A percentile compares a stretch with the other conserved stretches of the same genome.
phyloP scores from a whole-genome alignment of 2,113 vertebrate genomes.

The Tricholaema leucomelas region DNA sequence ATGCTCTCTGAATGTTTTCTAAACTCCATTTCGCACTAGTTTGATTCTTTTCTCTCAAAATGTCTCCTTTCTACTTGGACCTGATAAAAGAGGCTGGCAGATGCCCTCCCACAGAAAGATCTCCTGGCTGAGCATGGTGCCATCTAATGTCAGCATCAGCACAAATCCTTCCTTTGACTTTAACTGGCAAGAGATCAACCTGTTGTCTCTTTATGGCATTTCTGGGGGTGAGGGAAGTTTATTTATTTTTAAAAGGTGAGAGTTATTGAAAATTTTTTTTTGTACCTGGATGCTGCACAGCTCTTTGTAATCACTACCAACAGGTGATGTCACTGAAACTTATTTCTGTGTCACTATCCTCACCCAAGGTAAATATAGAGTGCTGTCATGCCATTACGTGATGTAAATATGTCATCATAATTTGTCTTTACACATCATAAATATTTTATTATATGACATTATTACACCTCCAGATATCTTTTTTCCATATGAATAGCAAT shows the following conservation, averaged over 20 bases:
- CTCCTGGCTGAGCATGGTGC: not conserved
- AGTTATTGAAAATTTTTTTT: not conserved
- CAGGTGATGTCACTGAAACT: conserved; percentile 71
- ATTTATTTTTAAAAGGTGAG: not conserved
- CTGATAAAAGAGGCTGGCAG: not conserved
- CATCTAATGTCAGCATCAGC: not conserved
- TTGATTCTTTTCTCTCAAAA: not conserved
- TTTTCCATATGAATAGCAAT: conserved; percentile 82
- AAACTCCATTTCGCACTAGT: not conserved
- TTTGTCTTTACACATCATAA: conserved; percentile 80
- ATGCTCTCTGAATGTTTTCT: not conserved
- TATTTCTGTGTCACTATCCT: conserved; percentile 71
- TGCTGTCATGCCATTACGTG: conserved; percentile 68
- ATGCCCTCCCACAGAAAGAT: not conserved
- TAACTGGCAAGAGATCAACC: not conserved
- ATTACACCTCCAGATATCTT: conserved; percentile 78
- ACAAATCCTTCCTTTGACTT: not conserved
- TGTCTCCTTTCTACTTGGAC: not conserved
- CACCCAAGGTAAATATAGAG: conserved; percentile 57
- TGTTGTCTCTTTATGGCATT: not conserved
- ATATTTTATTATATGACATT: conserved; percentile 79
- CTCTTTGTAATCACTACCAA: not conserved
- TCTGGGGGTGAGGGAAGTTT: not conserved
- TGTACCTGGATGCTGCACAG: not conserved
- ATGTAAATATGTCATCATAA: conserved; percentile 76